These are phyloP conservation scores for Dinomys branickii DNA, from an alignment of 2,113 vertebrate species.

Conservation along the genomic window DNA sequence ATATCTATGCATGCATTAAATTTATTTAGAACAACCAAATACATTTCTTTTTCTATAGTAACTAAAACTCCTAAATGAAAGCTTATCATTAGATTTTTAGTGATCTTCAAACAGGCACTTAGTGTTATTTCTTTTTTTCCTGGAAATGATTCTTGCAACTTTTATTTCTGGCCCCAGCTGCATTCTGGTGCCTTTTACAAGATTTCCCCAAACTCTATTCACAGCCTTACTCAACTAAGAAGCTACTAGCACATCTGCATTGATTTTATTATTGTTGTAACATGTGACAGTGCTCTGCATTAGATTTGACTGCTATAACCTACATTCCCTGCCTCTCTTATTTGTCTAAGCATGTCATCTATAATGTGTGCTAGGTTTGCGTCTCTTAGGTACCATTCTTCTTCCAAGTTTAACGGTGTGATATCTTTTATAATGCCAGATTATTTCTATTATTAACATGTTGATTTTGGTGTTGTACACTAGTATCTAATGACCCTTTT, in stretches of 20 bases:
- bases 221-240: conserved; percentile 32
- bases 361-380: background rate
- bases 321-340: background rate
- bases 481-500: conserved; percentile 80
- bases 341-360: conserved; percentile 11
- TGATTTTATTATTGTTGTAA: conserved; percentile 47
- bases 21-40: conserved; percentile 3
- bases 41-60: conserved; percentile 25
- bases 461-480: conserved; percentile 65
- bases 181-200: background rate
- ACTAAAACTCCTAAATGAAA: conserved; percentile 11
- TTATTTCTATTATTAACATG: conserved; percentile 45
- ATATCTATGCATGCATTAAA: background rate
- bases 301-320: background rate
- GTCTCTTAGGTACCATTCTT: background rate
- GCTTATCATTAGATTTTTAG: background rate
- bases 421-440: conserved; percentile 8
- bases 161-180: conserved; percentile 64
- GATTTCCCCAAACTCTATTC: conserved; percentile 50
- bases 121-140: background rate
- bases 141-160: background rate
- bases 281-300: background rate
- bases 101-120: conserved; percentile 23
- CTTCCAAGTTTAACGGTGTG: background rate
- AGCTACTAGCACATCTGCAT: conserved; percentile 8